Conservation (phyloP, 2,888 invertebrate genomes). For the Yponomeuta cagnagella region DNA sequence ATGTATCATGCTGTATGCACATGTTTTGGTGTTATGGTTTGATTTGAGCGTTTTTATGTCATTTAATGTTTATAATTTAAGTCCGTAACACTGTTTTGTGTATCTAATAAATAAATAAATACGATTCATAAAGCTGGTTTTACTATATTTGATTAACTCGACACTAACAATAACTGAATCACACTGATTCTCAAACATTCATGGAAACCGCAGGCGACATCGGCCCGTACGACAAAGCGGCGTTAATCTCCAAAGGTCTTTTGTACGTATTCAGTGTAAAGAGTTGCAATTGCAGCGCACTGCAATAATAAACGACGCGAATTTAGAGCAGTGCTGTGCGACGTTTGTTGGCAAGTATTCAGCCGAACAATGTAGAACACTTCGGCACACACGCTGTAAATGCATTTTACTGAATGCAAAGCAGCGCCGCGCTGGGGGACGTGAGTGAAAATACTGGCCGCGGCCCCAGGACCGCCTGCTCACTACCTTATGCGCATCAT, state of each 20-base stretch:
- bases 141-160: too few relatives aligned
- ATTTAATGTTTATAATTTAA: too few relatives aligned
- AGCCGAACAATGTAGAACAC: background rate
- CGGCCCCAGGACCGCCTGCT: background rate
- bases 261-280: background rate
- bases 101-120: too few relatives aligned
- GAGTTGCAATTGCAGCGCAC: background rate
- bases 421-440: background rate
- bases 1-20: too few relatives aligned
- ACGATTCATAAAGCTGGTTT: too few relatives aligned
- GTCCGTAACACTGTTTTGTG: too few relatives aligned
- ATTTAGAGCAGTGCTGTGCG: background rate
- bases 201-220: background rate
- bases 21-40: too few relatives aligned
- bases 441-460: background rate
- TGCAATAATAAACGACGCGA: background rate
- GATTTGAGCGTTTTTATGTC: too few relatives aligned
- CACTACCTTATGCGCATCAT: background rate
- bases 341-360: background rate
- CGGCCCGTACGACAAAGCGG: background rate
- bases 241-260: background rate
- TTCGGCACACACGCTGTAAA: background rate
- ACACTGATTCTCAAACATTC: too few relatives aligned
- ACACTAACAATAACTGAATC: too few relatives aligned
- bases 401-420: background rate